Evolutionary conservation across 1,140 invertebrate species (phyloP).

Genomic region (Pentalonia nigronervosa): DNA sequence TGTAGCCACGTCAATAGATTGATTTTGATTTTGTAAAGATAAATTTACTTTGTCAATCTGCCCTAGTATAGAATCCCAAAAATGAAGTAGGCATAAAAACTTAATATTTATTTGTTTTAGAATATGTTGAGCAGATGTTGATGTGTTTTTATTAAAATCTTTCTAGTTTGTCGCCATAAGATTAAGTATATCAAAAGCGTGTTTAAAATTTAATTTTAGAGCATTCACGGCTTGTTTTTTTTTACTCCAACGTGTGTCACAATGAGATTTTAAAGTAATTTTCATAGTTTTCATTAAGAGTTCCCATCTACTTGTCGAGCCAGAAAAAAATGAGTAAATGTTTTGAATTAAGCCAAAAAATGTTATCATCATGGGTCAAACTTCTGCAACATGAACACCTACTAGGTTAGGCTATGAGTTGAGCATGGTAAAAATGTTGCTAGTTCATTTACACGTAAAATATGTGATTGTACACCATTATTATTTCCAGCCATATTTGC

Average conservation of each 20-base stretch:
- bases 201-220: slow-evolving; percentile 32
- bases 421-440: slow-evolving; percentile 62
- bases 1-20: background rate
- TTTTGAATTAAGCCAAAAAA: slow-evolving; percentile 61
- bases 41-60: slow-evolving; percentile 35
- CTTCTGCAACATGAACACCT: slow-evolving; percentile 62
- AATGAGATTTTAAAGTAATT: slow-evolving; percentile 28
- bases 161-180: background rate
- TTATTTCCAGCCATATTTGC: too few relatives aligned
- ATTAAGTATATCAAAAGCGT: background rate
- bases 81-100: slow-evolving; percentile 18
- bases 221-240: slow-evolving; percentile 8
- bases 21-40: slow-evolving; percentile 24
- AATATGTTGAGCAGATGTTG: slow-evolving; percentile 28
- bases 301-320: slow-evolving; percentile 60
- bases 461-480: background rate
- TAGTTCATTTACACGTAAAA: slow-evolving; percentile 6
- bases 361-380: slow-evolving; percentile 59
- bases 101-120: slow-evolving; percentile 15
- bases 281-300: slow-evolving; percentile 51
- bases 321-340: slow-evolving; percentile 61
- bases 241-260: slow-evolving; percentile 58
- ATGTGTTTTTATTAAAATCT: slow-evolving; percentile 37
- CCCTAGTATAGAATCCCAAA: slow-evolving; percentile 35
- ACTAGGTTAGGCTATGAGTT: slow-evolving; percentile 63